A percentile compares a stretch with the other conserved stretches of the same genome.
phyloP scores from a whole-genome alignment of 2,113 vertebrate species.

The Cettia cetti region DNA sequence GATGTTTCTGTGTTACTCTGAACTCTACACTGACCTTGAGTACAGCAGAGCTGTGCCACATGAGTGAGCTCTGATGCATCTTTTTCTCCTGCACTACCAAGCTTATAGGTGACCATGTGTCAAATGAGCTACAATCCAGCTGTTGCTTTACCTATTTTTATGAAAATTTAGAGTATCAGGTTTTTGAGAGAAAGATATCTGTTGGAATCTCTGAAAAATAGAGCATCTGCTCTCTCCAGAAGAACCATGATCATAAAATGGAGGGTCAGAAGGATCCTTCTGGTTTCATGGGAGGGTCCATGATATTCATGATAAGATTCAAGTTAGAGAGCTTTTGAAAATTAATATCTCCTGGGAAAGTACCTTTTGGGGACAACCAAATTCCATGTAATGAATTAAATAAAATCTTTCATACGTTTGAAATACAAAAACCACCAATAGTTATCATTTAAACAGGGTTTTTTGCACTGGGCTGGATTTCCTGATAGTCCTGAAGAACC shows the following conservation, averaged over 20 bases:
- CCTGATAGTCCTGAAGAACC: not conserved
- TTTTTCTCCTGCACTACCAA: not conserved
- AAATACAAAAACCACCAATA: not conserved
- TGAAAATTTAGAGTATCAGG: not conserved
- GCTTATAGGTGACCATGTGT: not conserved
- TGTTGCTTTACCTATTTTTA: not conserved
- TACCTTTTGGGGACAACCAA: not conserved
- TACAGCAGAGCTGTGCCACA: not conserved
- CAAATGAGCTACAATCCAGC: not conserved
- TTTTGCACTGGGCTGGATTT: not conserved
- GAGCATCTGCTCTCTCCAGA: not conserved
- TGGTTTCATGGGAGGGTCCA: not conserved
- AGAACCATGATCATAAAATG: not conserved
- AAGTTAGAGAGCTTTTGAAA: not conserved
- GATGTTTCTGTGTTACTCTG: not conserved
- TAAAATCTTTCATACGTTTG: not conserved
- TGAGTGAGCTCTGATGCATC: not conserved
- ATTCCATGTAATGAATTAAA: not conserved
- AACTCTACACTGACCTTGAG: not conserved
- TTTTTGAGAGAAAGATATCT: not conserved
- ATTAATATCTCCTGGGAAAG: not conserved
- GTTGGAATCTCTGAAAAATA: not conserved
- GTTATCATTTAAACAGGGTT: not conserved
- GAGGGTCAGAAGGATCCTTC: not conserved
- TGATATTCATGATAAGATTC: not conserved